Conservation (phyloP, 2,113 vertebrate species). For the Nesogale talazaci region DNA sequence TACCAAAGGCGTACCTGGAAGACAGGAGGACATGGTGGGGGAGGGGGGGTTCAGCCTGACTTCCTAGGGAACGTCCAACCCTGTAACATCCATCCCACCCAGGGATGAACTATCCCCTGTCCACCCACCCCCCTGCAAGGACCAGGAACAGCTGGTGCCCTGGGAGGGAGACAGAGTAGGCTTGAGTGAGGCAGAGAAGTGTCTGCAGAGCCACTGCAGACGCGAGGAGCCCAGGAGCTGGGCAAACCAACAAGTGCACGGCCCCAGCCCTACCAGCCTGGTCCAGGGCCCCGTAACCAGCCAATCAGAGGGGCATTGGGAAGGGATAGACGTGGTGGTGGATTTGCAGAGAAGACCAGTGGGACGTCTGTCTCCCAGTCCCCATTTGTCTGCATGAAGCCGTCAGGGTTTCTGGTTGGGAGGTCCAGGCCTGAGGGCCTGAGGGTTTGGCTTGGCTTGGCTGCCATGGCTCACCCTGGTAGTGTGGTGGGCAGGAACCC, state of each 20-base stretch:
- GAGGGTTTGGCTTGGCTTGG: no score
- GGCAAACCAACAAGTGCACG: background rate
- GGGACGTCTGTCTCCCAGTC: no score
- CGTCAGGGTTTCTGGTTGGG: no score
- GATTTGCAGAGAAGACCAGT: no score
- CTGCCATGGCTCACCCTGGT: no score
- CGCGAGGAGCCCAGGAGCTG: no score
- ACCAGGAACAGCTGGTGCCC: background rate
- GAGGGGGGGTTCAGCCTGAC: background rate
- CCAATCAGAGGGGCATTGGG: background rate
- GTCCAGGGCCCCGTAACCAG: background rate
- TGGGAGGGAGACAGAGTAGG: background rate
- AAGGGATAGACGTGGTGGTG: no score
- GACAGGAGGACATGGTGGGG: slow-evolving; percentile 77
- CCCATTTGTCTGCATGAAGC: no score
- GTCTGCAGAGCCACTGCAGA: background rate
- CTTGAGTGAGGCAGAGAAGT: background rate
- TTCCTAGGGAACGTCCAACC: background rate
- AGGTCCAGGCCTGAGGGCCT: no score
- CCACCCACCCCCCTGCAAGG: no score
- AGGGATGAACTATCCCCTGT: no score
- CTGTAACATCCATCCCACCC: background rate
- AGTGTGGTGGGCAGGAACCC: no score
- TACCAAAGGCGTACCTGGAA: slow-evolving; percentile 92
- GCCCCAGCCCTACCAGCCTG: background rate